A percentile compares a stretch with the other conserved stretches of the same genome.
Conservation (phyloP, 2,113 vertebrate species). For the Toxotes chatareus region DNA sequence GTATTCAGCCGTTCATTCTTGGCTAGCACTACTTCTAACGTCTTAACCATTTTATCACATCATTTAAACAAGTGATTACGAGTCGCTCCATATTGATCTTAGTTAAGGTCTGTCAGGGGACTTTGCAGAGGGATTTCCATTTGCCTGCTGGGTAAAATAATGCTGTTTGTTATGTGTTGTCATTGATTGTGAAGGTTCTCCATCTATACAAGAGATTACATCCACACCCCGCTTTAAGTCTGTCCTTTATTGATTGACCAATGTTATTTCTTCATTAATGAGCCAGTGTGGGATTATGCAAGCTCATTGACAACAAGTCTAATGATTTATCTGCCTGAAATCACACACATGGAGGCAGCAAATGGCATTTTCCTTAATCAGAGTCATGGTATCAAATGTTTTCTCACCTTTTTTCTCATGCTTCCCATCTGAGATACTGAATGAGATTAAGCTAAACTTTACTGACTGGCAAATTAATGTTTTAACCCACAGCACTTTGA, state of each 20-base stretch:
- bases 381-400: not conserved
- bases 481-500: constrained; percentile 6
- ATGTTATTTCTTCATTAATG: constrained; percentile 30
- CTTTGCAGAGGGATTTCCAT: not conserved
- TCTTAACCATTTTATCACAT: too few relatives aligned
- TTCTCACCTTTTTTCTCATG: not conserved
- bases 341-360: not conserved
- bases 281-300: constrained; percentile 20
- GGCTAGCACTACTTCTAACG: too few relatives aligned
- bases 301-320: constrained; percentile 17
- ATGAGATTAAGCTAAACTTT: constrained; percentile 9
- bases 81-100: not conserved
- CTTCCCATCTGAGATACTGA: not conserved
- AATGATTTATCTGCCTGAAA: constrained; percentile 41
- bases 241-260: constrained; percentile 12
- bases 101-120: not conserved
- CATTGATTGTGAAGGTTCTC: constrained; percentile 14
- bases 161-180: not conserved
- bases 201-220: constrained; percentile 17
- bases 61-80: too few relatives aligned
- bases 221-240: not conserved
- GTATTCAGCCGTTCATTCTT: too few relatives aligned
- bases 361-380: not conserved
- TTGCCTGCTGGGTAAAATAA: not conserved
- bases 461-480: constrained; percentile 25